These are phyloP conservation scores for Ursus arctos DNA, from an alignment of 2,113 vertebrate genomes.

Conservation along the genomic window DNA sequence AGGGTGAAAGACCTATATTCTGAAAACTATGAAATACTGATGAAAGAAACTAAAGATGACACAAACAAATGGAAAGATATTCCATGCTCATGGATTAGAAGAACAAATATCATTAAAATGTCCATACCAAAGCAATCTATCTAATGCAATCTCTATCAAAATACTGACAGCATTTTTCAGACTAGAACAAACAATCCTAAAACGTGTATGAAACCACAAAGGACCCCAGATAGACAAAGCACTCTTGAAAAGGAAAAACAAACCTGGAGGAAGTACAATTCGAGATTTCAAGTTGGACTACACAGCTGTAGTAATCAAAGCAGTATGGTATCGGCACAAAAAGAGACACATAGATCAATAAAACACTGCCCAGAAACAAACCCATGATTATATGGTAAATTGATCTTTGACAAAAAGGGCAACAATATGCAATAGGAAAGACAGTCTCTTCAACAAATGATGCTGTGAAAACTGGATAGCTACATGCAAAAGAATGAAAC, in stretches of 20 bases:
- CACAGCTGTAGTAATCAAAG: background rate
- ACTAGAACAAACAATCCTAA: background rate
- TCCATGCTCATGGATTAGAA: background rate
- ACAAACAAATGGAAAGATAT: background rate
- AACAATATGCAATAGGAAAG: background rate
- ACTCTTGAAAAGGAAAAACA: background rate
- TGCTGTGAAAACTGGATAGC: background rate
- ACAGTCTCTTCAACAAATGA: background rate
- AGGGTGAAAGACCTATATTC: background rate
- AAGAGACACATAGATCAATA: background rate
- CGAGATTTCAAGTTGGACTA: background rate
- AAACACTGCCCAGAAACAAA: background rate
- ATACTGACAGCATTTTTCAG: background rate
- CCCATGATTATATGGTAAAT: background rate
- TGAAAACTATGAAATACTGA: background rate
- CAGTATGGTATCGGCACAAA: background rate
- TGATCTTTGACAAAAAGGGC: background rate
- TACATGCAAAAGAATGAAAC: background rate
- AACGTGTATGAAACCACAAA: background rate
- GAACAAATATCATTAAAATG: background rate
- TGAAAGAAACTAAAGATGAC: background rate
- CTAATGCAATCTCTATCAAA: background rate
- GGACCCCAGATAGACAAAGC: background rate
- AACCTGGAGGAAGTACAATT: background rate
- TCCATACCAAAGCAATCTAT: background rate